Evolutionary conservation across 2,888 invertebrate genomes (phyloP), one percentile per base, ranked within the genome.

Genomic region (Strigamia transsilvanica): DNA sequence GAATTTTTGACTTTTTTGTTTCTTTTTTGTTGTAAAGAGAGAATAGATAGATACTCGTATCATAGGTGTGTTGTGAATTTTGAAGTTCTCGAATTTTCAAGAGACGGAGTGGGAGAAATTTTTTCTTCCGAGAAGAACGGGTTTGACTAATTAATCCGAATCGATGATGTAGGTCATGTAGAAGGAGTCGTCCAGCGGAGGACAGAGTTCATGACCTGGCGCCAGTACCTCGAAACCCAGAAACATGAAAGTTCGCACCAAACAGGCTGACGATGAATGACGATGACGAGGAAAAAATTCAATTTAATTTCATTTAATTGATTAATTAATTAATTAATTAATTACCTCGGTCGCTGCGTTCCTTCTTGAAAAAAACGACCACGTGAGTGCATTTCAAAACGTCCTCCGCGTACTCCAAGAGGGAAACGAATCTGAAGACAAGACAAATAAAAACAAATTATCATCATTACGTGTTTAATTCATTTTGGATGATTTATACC

Each of bases 201-300:
- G 93, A 86, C 94, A 91, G 87, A 94, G 89, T 82, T 91, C 92
- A 84, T 96, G 93, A 85, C 92, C 94, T 77, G 97, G 95, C 66
- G 95, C 92, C 87, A 98, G 90, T 84, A 94, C 92, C 85, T 93
- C 92, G 90, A 98, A 98, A 83, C 98, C 98, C 91, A 98, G 92
- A 90, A 97, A 97, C 94, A 97, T 96, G 92, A 98, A 98, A 46
- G 97, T 97, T 86, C 97, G 93, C 85, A 98, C 93, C 86, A 98
- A 91, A 85, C 93, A 93, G 81, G 93, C 93, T 92, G 82, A 27
- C 27, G 27, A 27, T 27, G 27, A 27, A 27, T 27, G 27, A 27
- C 27, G 27, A 27, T 27, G 27, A 27, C 27, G 2, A 27, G 27
- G 2, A 10, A 27, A 61, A 56, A 51, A 46, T 80, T 23, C 18